Evolutionary conservation across 2,113 vertebrate species (phyloP), one percentile per base, ranked within the genome.

Genomic region (Sphaerodactylus townsendi): DNA sequence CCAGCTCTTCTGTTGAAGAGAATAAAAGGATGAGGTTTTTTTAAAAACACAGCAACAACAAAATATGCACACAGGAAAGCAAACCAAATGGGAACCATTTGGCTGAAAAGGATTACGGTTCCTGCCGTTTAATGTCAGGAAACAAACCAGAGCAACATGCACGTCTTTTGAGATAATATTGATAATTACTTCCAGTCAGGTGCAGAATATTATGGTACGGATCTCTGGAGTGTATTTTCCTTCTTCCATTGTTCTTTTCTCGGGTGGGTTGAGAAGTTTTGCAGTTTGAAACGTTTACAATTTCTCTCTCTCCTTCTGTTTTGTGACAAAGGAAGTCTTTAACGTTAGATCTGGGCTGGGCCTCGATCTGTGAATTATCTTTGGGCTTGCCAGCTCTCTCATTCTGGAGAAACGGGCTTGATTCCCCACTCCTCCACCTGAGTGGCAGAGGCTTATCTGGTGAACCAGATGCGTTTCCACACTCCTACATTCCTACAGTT

Each of bases 71-170:
- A 9, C 23, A 28, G 59, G 28, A n/a, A n/a, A 62, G 23, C 25
- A 62, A 28, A 62, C 59, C 23, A 62, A 62, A 82, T 79, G 28
- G 92, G 91, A 88, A 89, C 91, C 94, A 96, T 97, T 97, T 97
- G 97, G 94, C 97, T 96, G 48, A 94, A 94, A 93, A 92, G 95
- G 96, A 96, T 97, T 97, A 96, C 93, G 91, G 94, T 93, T 95
- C 95, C 95, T 81, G 89, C 91, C 93, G 86, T 91, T 93, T 95
- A 96, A 94, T 94, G 93, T 91, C 74, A 77, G 93, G 86, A 92
- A 95, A 70, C 95, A 95, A 92, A 95, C 90, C 89, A 92, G 85
- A 82, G 70, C 80, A 92, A 89, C 89, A 89, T 84, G 84, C 77
- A 91, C n/a, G 91, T 95, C 94, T 93, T 88, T 73, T 89, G 86